These are phyloP conservation scores for Erythrolamprus reginae DNA, from an alignment of 2,113 vertebrate species.

Conservation along the genomic window DNA sequence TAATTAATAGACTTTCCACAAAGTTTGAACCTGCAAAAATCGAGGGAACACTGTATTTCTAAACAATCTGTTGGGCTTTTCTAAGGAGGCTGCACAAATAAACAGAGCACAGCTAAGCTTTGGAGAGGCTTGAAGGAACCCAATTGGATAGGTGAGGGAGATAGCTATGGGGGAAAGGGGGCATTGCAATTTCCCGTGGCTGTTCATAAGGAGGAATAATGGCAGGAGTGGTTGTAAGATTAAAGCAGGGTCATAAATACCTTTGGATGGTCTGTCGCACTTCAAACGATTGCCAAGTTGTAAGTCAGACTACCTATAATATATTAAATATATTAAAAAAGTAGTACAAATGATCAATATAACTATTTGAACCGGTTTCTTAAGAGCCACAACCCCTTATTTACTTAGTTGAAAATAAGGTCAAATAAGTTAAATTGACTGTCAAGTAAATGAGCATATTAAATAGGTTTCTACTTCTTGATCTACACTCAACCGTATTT, in stretches of 20 bases:
- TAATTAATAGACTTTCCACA: no score
- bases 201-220: background rate
- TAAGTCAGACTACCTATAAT: background rate
- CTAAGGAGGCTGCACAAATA: background rate
- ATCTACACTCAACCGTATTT: background rate
- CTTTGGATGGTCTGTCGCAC: background rate
- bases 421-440: background rate
- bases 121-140: background rate
- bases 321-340: background rate
- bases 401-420: background rate
- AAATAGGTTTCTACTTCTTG: background rate
- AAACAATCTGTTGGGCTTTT: background rate
- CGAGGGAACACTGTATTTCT: no score
- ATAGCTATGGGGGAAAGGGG: background rate
- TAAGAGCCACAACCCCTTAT: background rate
- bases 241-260: background rate
- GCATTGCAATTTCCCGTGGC: background rate
- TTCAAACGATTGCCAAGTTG: background rate
- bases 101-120: background rate
- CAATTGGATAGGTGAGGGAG: background rate
- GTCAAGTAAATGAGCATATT: background rate
- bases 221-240: background rate
- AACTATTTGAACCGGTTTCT: background rate
- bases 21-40: no score
- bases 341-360: background rate